Evolutionary conservation across 2,113 vertebrate species (phyloP), one percentile per base, ranked within the genome.

Genomic region (Spermophilus dauricus): DNA sequence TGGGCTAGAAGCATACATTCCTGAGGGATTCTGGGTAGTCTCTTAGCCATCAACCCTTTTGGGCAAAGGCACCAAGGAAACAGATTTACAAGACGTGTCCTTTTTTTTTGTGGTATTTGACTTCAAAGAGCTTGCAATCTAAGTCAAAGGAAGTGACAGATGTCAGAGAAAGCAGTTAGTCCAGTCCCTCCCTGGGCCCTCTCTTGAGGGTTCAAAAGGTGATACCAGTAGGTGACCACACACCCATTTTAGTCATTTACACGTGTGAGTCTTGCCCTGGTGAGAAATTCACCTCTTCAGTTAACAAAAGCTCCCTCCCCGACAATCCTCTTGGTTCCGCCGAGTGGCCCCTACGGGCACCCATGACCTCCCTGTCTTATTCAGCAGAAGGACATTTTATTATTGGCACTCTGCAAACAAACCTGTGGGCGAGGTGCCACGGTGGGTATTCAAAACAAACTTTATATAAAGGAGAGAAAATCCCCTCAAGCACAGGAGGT

Each of bases 401-500:
- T 51, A 51, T 67, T 17, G 51, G 75, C 14, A 18, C 51, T 86
- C 34, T 61, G 61, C 42, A 82, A 86, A 26, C 67, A 93, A 91
- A 20, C 67, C 53, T 24, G 4, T 1, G 8, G 77, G 53, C 26
- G 39, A 70, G 51, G 39, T 1, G 39, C 32, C 32, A 28, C 0
- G 37, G 8, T 51, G 1, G 4, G 70, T 26, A 58, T 63, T 83
- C 56, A 76, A 76, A 77, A 73, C 56, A 32, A 70, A 39, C n/a
- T 51, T 87, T 45, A 28, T 0, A 72, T 28, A 84, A 72, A 26
- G 0, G 20, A 70, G 69, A 92, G 56, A 32, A 7, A 78, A 39
- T 51, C 45, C 12, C 0, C 14, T 8, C 18, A 24, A 22, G 65
- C 65, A 12, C 2, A 1, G n/a, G 76, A 24, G 28, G 0, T 61